phyloP scores from a whole-genome alignment of 2,113 vertebrate genomes.

The Dicrurus megarhynchus region DNA sequence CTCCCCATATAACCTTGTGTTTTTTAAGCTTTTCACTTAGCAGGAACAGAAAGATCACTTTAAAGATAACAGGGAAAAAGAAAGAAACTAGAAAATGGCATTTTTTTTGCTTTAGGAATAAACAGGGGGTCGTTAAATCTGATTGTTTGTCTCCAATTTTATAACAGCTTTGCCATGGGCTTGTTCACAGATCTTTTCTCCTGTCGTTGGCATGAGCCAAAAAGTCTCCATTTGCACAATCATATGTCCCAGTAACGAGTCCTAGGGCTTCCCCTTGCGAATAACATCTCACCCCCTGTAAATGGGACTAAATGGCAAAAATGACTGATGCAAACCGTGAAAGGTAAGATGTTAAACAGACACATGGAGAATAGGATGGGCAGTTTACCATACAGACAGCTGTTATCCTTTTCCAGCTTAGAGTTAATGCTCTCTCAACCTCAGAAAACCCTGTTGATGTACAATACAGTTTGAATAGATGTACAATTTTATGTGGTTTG shows the following conservation, averaged over 20 bases:
- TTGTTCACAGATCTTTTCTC: constrained; percentile 58
- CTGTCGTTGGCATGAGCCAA: neutral
- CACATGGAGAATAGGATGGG: neutral
- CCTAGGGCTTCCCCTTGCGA: neutral
- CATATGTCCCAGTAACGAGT: neutral
- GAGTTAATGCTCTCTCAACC: neutral
- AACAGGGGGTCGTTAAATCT: constrained; percentile 76
- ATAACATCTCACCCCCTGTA: neutral
- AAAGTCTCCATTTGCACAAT: neutral
- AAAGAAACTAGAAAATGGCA: neutral
- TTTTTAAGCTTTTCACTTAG: constrained; percentile 13
- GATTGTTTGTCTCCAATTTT: constrained; percentile 80
- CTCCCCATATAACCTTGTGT: neutral
- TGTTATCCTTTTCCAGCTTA: neutral
- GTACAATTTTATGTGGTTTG: neutral
- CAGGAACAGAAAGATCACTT: constrained; percentile 52
- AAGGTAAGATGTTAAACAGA: neutral
- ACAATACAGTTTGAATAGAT: neutral
- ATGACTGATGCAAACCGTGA: neutral
- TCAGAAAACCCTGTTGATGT: neutral
- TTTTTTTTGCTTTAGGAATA: constrained; percentile 72
- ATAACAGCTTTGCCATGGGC: constrained; percentile 66
- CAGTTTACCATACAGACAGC: neutral
- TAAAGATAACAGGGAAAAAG: constrained; percentile 63
- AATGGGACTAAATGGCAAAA: neutral